Evolutionary conservation across 2,888 invertebrate genomes (phyloP), one percentile per base, ranked within the genome.

Genomic region (Eremobia ochroleuca): DNA sequence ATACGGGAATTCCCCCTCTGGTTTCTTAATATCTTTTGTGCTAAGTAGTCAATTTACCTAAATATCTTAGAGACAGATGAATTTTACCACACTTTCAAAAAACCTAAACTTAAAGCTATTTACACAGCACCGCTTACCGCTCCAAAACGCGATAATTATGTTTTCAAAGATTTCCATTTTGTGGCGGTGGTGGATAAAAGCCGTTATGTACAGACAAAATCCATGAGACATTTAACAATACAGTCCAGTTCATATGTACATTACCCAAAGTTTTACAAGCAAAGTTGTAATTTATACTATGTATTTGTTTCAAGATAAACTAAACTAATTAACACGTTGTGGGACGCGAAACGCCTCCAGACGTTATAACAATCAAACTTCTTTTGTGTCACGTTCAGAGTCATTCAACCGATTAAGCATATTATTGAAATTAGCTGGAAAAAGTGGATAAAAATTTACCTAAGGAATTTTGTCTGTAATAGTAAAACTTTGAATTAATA

Each of bases 191-290:
- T 55, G 9, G 15, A 21, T 15, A 31, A 68, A 68, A 58, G 2
- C 0, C 11, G 15, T 15, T 67, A n/a, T n/a, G n/a, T n/a, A 69
- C 61, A 31, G 58, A 69, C 61, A 73, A 74, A 86, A 86, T 67
- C 37, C 64, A 58, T 34, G 9, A 67, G 58, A 70, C 31, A 28
- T 55, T 74, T 31, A 37, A 43, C 15, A 58, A 74, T 64, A 70
- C 15, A 62, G 55, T 61, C n/a, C 37, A 66, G 69, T 70, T 40
- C 64, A n/a, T 76, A 76, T 85, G 31, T 81, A 85, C 76, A 85
- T 52, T 76, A 70, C 1, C 13, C 25, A 66, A 59, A 52, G 40
- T 59, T 70, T 55, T 49, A 49, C 40, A 59, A 40, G 55, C 46
- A 46, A 75, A 59, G 25, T 68, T 65, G 61, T 65, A 34, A 34